Evolutionary conservation across 2,888 invertebrate species (phyloP).

Genomic region (Lamellibrachia columna): DNA sequence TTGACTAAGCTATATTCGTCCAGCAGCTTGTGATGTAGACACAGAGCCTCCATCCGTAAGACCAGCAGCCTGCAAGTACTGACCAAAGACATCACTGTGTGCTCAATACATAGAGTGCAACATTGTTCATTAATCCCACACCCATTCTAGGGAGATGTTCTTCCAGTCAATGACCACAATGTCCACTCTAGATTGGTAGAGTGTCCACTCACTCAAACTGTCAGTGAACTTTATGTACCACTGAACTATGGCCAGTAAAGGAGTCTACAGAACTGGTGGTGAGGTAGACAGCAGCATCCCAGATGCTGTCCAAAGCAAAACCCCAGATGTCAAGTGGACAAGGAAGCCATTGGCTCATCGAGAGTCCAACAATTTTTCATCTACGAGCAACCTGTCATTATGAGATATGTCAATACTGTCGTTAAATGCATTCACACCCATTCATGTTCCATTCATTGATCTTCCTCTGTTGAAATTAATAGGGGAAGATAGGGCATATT

Average conservation of each 20-base stretch:
- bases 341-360: too few relatives aligned
- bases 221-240: neutral
- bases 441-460: too few relatives aligned
- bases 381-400: too few relatives aligned
- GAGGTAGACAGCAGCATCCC: neutral
- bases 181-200: neutral
- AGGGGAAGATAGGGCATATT: too few relatives aligned
- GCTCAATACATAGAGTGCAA: neutral
- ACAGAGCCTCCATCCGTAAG: neutral
- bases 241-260: neutral
- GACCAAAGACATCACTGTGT: neutral
- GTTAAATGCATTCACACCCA: too few relatives aligned
- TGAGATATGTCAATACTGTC: too few relatives aligned
- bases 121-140: neutral
- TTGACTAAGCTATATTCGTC: neutral
- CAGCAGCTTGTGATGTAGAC: neutral
- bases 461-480: too few relatives aligned
- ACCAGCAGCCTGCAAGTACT: neutral
- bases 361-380: too few relatives aligned
- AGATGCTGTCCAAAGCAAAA: too few relatives aligned
- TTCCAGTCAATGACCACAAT: neutral
- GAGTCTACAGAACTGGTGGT: neutral
- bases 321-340: too few relatives aligned
- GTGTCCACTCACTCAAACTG: neutral
- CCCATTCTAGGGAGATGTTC: neutral